A percentile compares a stretch with the other conserved stretches of the same genome.
Evolutionary conservation across 2,797 vertebrate species (phyloP).

Genomic region (Gorsachius magnificus): DNA sequence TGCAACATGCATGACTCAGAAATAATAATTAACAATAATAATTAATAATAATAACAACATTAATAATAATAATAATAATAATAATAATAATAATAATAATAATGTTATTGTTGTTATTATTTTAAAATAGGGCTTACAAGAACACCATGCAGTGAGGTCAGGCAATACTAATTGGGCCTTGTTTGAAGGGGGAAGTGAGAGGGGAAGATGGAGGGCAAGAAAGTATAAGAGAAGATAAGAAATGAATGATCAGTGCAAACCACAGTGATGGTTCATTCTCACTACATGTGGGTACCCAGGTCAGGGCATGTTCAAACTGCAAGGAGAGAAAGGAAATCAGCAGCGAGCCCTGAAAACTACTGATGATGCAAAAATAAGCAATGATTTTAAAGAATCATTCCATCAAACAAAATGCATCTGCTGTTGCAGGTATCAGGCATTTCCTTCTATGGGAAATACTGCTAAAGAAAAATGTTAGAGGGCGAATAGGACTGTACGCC

Average conservation of each 20-base stretch:
- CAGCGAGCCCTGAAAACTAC: background rate
- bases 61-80: too few species aligned
- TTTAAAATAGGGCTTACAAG: background rate
- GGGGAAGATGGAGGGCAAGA: background rate
- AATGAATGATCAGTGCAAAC: slow-evolving; percentile 57
- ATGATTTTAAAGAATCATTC: background rate
- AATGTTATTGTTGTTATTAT: too few species aligned
- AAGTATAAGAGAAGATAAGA: slow-evolving; percentile 23
- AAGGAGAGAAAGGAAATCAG: slow-evolving; percentile 58
- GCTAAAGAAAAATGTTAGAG: background rate
- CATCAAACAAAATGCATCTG: background rate
- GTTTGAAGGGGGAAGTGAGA: background rate
- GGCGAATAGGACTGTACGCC: background rate
- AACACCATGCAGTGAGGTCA: slow-evolving; percentile 61
- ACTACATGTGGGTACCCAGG: slow-evolving; percentile 48
- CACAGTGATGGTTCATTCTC: slow-evolving; percentile 47
- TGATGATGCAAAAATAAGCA: background rate
- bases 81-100: too few species aligned
- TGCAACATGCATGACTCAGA: slow-evolving; percentile 18
- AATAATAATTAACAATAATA: background rate
- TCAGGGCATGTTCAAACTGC: slow-evolving; percentile 58
- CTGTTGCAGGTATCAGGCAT: background rate
- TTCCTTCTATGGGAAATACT: background rate
- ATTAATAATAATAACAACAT: background rate
- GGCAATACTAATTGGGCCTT: background rate